phyloP scores from a whole-genome alignment of 1,140 invertebrate genomes.

The Hyles vespertilio region DNA sequence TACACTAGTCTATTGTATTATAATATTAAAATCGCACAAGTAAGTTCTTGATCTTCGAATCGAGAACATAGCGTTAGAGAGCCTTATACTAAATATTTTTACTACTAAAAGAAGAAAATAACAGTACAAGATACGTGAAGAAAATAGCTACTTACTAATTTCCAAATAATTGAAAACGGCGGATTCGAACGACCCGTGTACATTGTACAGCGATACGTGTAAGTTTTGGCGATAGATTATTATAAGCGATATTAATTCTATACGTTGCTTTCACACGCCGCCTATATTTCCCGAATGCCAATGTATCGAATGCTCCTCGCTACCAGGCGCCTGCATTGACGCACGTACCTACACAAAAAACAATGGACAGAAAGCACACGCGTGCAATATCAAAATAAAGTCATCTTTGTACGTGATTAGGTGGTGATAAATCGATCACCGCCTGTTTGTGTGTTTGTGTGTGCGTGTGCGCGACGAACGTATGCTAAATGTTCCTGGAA shows the following conservation, averaged over 20 bases:
- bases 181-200: neutral
- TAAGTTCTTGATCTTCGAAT: too few relatives aligned
- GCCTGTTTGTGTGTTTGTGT: neutral
- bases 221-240: neutral
- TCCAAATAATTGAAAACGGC: too few relatives aligned
- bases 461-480: slow-evolving; percentile 13
- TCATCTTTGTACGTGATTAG: slow-evolving; percentile 63
- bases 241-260: slow-evolving; percentile 14
- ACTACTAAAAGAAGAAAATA: too few relatives aligned
- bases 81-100: too few relatives aligned
- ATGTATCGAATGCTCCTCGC: neutral
- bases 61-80: too few relatives aligned
- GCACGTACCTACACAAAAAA: slow-evolving; percentile 47
- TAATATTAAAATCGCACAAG: too few relatives aligned
- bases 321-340: slow-evolving; percentile 42
- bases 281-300: slow-evolving; percentile 15
- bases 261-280: slow-evolving; percentile 14
- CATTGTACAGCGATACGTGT: neutral
- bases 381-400: slow-evolving; percentile 70
- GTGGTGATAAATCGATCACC: slow-evolving; percentile 29
- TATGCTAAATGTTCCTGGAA: slow-evolving; percentile 47
- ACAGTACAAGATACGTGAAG: too few relatives aligned
- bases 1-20: too few relatives aligned
- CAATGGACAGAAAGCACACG: slow-evolving; percentile 56
- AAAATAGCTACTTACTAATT: too few relatives aligned